Evolutionary conservation across 1,140 invertebrate species (phyloP).

Genomic region (Drosophila pandora): DNA sequence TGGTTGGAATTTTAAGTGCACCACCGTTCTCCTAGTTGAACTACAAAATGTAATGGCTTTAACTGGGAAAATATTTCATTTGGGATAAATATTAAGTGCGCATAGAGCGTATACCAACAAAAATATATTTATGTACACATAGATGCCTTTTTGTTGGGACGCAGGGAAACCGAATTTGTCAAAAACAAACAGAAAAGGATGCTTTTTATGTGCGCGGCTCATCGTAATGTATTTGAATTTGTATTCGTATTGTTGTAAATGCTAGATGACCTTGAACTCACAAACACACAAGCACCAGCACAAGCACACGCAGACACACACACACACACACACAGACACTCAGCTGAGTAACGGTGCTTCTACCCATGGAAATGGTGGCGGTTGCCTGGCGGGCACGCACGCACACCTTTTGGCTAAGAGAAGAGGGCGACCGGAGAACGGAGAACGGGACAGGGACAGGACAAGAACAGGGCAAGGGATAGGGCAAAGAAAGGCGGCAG

Average conservation of each 20-base stretch:
- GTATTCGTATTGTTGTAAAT: conserved; percentile 78
- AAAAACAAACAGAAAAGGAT: conserved; percentile 69
- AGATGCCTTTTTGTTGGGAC: conserved; percentile 1
- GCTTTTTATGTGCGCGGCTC: conserved; percentile 55
- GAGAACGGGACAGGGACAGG: neutral
- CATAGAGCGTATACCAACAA: neutral
- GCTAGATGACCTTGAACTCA: conserved; percentile 83
- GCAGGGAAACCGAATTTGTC: conserved; percentile 35
- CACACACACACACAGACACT: conserved; percentile 9
- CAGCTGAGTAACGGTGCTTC: conserved; percentile 45
- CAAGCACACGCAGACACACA: conserved; percentile 33
- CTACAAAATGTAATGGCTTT: conserved; percentile 4
- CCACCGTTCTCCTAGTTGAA: neutral
- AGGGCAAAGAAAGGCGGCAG: conserved; percentile 6
- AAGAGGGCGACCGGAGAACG: conserved; percentile 25
- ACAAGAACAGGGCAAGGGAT: neutral
- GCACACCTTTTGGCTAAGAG: conserved; percentile 69
- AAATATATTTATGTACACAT: conserved; percentile 2
- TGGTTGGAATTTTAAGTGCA: neutral
- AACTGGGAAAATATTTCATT: conserved; percentile 17
- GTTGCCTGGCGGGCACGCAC: conserved; percentile 71
- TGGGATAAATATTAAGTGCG: neutral
- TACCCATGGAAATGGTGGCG: conserved; percentile 51
- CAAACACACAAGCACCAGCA: conserved; percentile 34
- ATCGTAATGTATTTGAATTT: conserved; percentile 76